phyloP scores from a whole-genome alignment of 2,888 invertebrate genomes.

The Brachyptera putata region DNA sequence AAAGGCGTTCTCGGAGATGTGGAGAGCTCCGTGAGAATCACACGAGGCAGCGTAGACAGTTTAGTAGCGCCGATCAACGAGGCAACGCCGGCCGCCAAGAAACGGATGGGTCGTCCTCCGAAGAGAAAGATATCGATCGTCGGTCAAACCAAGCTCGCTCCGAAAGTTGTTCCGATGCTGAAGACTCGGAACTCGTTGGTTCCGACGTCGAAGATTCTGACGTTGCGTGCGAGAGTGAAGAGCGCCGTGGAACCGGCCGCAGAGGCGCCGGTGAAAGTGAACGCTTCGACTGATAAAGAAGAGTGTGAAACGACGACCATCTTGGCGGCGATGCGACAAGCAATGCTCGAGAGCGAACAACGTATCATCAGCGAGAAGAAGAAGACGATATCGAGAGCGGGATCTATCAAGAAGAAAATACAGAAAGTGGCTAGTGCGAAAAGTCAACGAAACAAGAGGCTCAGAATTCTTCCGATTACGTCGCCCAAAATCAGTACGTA shows the following conservation, averaged over 20 bases:
- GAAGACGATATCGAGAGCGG: no score
- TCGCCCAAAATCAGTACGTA: not conserved
- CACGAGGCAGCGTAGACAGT: not conserved
- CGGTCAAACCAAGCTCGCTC: not conserved
- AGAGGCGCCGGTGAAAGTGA: not conserved
- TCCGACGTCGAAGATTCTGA: not conserved
- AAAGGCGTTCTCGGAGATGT: not conserved
- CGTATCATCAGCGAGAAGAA: not conserved
- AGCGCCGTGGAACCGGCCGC: not conserved
- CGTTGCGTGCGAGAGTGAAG: not conserved
- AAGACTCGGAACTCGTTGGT: not conserved
- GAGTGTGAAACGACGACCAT: conserved; percentile 24
- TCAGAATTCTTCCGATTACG: not conserved
- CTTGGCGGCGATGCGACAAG: conserved; percentile 28
- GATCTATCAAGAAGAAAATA: not conserved
- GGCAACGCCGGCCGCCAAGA: not conserved
- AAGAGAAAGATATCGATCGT: not conserved
- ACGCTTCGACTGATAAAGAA: not conserved
- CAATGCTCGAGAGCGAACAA: conserved; percentile 22
- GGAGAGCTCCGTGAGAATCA: not conserved
- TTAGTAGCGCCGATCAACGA: not conserved
- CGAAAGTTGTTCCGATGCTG: not conserved
- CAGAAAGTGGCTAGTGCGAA: not conserved
- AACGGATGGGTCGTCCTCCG: not conserved
- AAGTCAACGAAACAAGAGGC: not conserved